phyloP scores from a whole-genome alignment of 2,888 invertebrate genomes.

The Cyclophora punctaria region DNA sequence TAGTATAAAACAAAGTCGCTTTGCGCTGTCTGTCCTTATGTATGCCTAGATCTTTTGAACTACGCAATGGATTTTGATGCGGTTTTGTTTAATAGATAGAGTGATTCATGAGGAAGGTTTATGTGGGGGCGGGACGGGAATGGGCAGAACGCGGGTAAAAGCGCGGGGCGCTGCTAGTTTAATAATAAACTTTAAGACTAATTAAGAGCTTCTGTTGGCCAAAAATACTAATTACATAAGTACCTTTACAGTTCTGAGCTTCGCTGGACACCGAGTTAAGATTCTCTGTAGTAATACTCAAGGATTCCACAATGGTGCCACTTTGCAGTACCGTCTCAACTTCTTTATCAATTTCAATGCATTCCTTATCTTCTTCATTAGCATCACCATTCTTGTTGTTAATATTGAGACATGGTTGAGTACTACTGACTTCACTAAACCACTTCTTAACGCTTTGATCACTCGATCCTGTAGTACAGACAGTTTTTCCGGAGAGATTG shows the following conservation, averaged over 20 bases:
- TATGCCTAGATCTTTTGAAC: no score
- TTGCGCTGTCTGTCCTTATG: no score
- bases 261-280: slow-evolving; percentile 57
- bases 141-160: no score
- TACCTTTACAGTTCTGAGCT: slow-evolving; percentile 61
- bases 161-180: no score
- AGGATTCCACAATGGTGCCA: slow-evolving; percentile 63
- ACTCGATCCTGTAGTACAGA: slow-evolving; percentile 24
- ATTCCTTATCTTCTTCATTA: slow-evolving; percentile 52
- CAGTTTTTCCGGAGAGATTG: slow-evolving; percentile 33
- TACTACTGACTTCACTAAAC: slow-evolving; percentile 64
- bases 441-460: slow-evolving; percentile 51
- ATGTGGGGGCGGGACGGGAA: no score
- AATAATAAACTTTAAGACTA: no score
- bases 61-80: no score
- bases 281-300: slow-evolving; percentile 63
- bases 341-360: slow-evolving; percentile 65
- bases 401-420: slow-evolving; percentile 54
- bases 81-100: no score
- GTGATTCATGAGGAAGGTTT: no score
- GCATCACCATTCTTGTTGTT: slow-evolving; percentile 33
- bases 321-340: slow-evolving; percentile 67
- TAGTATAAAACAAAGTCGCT: no score
- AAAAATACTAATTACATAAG: not conserved
- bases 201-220: no score